Base-by-base conservation (phyloP, 2,888 invertebrate genomes). In the Philereme transversata region DNA sequence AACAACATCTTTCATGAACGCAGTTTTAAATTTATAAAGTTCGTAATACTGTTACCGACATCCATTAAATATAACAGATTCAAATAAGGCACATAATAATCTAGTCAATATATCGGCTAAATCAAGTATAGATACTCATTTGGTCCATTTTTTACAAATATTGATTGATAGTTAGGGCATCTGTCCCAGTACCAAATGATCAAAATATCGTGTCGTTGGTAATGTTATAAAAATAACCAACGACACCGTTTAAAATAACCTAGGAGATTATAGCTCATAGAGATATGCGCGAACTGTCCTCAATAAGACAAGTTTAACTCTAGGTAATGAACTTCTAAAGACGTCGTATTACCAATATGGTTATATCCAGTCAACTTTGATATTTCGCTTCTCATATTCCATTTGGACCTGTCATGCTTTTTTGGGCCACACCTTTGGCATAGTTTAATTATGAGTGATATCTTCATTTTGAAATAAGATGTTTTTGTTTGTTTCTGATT, bases 321-420 rank as follows among this genome's bases (percentile, higher is more conserved):
- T 73, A 65, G 71, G 76, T 78, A 79, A 81, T 82, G 80, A 75
- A 71, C 68, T 65, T 79, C 74, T 79, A 70, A 76, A 73, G 76
- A 74, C 65, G 66, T 65, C 72, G 70, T 65, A 66, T 65, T 60
- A 70, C 69, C 63, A 64, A 64, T 51, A 62, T 55, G 55, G 51
- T 7, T 50, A 44, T 44, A 57, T 38, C 57, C 51, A 60, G 48
- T 68, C 56, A 65, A 62, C 62, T 64, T 64, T 63, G 64, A 57
- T 63, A 63, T 65, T 67, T 66, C 35, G 51, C 53, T 4, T 46
- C 57, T 36, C 44, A 44, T 49, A 48, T 44, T 51, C 45, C 34
- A 35, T 59, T 54, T 38, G 22, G 43, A 50, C 33, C 43, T 55
- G 51, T 59, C 56, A 49, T 47, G n/a, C 47, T 54, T 40, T 52